These are phyloP conservation scores for Tricholaema leucomelas DNA, from an alignment of 2,113 vertebrate species.

Conservation along the genomic window DNA sequence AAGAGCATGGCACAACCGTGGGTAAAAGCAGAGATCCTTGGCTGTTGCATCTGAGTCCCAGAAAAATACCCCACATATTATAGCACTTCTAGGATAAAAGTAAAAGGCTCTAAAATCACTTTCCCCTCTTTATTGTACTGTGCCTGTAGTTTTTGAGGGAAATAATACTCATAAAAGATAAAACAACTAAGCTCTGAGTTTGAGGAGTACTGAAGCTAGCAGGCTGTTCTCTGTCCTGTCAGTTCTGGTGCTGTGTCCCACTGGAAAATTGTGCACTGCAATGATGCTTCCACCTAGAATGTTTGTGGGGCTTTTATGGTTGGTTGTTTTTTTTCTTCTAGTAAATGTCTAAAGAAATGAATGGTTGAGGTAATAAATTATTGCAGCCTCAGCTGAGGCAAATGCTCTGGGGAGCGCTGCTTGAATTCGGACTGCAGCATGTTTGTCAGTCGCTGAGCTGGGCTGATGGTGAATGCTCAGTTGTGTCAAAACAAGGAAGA, in stretches of 20 bases:
- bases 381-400: neutral
- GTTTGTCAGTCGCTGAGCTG: neutral
- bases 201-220: neutral
- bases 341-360: neutral
- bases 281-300: neutral
- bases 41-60: fast-evolving
- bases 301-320: no score
- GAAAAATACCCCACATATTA: fast-evolving
- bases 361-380: neutral
- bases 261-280: neutral
- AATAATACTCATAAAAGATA: neutral
- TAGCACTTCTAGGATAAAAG: neutral
- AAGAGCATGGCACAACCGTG: neutral
- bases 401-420: neutral
- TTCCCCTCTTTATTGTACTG: neutral
- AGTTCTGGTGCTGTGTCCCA: neutral
- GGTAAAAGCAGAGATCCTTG: neutral
- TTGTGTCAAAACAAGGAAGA: neutral
- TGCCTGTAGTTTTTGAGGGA: neutral
- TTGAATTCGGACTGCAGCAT: neutral
- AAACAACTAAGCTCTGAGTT: neutral
- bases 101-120: neutral
- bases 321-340: neutral
- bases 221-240: neutral
- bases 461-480: neutral